Base-by-base conservation (phyloP, 92 coral and sea anemone species). In the Muricea muricata region DNA sequence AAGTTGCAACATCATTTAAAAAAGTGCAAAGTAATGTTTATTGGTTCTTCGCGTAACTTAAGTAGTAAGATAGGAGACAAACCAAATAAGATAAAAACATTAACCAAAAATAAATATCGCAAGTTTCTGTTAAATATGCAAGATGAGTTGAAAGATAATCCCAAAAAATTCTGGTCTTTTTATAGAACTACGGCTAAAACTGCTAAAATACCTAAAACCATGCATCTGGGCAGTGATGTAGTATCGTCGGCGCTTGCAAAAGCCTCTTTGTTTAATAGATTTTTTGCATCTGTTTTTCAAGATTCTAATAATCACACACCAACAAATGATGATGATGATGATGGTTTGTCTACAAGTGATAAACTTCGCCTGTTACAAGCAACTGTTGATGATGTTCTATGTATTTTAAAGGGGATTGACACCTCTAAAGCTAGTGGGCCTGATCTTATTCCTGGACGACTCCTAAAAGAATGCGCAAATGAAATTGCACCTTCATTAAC, bases 341-440 rank as follows among this genome's bases (percentile, higher is more conserved):
- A 2, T 39, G n/a, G n/a, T n/a, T n/a, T n/a, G n/a, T 11, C 45
- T 39, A 5, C 6, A 39, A 11, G 5, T 39, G 45, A 39, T 11
- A 11, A 39, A 39, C 11, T 39, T 5, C 45, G 69, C 12, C 42
- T 9, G 39, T 37, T 86, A 18, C 24, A 25, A n/a, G 28, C 68
- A 30, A 42, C 86, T 26, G 87, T 48, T 7, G 82, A 56, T 0
- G 87, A 87, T 52, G 82, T 87, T 14, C 11, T 20, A n/a, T 58
- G 66, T 20, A 86, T 79, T 10, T 73, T 87, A 15, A 42, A 71
- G 14, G 80, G 70, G 14, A 69, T 85, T 17, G 78, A 89, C 34
- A 71, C 92, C 34, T 71, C 66, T 33, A 89, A 89, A 72, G 89
- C 86, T 21, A 65, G 82, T 35, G 86, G 92, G 6, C 78, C 89